Percentiles rank a stretch among this genome's conserved stretches.
Conservation (phyloP, 1,140 invertebrate genomes). For the Bombus cullumanus region DNA sequence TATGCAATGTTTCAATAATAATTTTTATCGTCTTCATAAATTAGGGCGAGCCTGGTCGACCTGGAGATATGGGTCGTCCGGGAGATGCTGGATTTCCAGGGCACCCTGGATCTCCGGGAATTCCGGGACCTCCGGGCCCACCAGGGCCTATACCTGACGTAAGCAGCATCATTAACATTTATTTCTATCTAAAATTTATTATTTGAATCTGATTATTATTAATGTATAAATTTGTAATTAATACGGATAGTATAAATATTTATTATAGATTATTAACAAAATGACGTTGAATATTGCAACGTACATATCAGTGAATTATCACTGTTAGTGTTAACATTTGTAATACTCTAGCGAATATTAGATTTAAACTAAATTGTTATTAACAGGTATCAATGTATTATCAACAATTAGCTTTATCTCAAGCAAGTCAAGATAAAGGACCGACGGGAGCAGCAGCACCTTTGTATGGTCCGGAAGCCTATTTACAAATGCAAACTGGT, state of each 20-base stretch:
- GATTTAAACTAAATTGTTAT: slow-evolving; percentile 7
- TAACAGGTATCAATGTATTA: slow-evolving; percentile 84
- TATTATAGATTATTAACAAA: too few species aligned
- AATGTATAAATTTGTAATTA: too few species aligned
- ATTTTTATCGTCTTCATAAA: not conserved
- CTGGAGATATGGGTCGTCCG: slow-evolving; percentile 84
- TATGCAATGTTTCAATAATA: not conserved
- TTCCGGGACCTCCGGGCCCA: slow-evolving; percentile 88
- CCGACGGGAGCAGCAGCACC: slow-evolving; percentile 81
- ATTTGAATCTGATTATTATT: not conserved
- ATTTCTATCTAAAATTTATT: slow-evolving; percentile 6
- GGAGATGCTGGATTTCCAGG: slow-evolving; percentile 86
- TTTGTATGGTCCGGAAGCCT: slow-evolving; percentile 84
- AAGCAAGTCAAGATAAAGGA: slow-evolving; percentile 89
- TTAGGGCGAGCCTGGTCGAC: slow-evolving; percentile 83
- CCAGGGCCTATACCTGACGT: slow-evolving; percentile 90
- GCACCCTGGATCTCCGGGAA: slow-evolving; percentile 85
- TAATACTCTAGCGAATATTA: too few species aligned
- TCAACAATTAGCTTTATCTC: slow-evolving; percentile 86
- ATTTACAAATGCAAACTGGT: slow-evolving; percentile 90
- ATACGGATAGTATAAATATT: too few species aligned
- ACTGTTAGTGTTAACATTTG: too few species aligned
- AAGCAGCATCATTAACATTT: slow-evolving; percentile 71
- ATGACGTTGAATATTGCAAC: too few species aligned
- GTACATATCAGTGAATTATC: too few species aligned